Evolutionary conservation across 2,888 invertebrate genomes (phyloP).

Genomic region (Macrosiphum euphorbiae): DNA sequence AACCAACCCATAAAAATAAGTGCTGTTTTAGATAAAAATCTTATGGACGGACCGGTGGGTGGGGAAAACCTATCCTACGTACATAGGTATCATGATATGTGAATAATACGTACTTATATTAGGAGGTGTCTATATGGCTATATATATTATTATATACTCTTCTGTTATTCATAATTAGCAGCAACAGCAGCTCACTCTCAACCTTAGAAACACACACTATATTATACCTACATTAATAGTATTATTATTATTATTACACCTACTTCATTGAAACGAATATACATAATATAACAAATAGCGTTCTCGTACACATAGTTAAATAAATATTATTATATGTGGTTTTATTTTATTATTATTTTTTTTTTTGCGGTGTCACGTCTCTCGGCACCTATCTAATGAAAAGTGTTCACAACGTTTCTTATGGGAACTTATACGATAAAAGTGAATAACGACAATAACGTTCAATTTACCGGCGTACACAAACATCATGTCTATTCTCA

Average conservation of each 20-base stretch:
- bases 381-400: slow-evolving; percentile 16
- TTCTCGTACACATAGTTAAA: slow-evolving; percentile 24
- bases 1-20: slow-evolving; percentile 48
- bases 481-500: slow-evolving; percentile 1
- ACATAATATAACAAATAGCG: not conserved
- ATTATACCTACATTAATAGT: slow-evolving; percentile 3
- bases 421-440: slow-evolving; percentile 53
- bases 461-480: not conserved
- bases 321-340: slow-evolving; percentile 13
- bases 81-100: not conserved
- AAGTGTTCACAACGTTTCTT: slow-evolving; percentile 40
- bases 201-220: not conserved
- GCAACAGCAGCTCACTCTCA: not conserved
- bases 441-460: slow-evolving; percentile 21
- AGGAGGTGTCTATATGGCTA: not conserved
- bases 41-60: not conserved
- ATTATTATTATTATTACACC: not conserved
- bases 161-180: slow-evolving; percentile 30
- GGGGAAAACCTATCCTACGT: not conserved
- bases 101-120: not conserved
- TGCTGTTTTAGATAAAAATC: slow-evolving; percentile 52
- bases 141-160: not conserved
- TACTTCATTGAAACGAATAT: not conserved
- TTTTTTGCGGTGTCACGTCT: not conserved
- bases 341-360: not conserved